Conservation (phyloP, 2,888 invertebrate species). For the Shargacucullia verbasci region DNA sequence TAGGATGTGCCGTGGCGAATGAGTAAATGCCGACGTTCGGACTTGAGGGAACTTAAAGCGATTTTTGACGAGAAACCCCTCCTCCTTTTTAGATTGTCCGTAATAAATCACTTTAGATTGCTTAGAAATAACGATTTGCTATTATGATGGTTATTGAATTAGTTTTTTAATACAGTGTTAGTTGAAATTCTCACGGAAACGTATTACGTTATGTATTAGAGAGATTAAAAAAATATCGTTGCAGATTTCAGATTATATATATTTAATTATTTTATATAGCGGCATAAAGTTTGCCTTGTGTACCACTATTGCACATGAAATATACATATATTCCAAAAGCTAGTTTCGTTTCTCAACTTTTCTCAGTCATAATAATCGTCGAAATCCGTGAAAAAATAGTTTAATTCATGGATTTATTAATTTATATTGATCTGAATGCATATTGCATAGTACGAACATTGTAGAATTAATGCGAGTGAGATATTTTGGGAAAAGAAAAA, state of each 20-base stretch:
- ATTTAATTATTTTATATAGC: too few relatives aligned
- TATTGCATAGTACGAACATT: too few relatives aligned
- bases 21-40: conserved; percentile 64
- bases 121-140: conserved; percentile 52
- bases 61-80: conserved; percentile 68
- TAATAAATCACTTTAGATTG: conserved; percentile 69
- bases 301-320: too few relatives aligned
- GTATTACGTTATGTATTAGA: neutral
- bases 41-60: conserved; percentile 66
- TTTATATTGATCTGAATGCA: too few relatives aligned
- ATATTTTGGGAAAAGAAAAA: too few relatives aligned
- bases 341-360: too few relatives aligned
- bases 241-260: neutral
- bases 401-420: too few relatives aligned
- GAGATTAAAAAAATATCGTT: conserved; percentile 1
- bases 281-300: too few relatives aligned
- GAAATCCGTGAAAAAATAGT: too few relatives aligned
- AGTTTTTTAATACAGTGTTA: conserved; percentile 23
- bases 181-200: conserved; percentile 32
- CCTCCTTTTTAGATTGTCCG: conserved; percentile 66
- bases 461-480: too few relatives aligned
- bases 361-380: too few relatives aligned
- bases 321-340: too few relatives aligned
- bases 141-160: conserved; percentile 56
- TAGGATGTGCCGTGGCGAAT: conserved; percentile 68